Evolutionary conservation across 2,797 vertebrate species (phyloP), one percentile per base, ranked within the genome.

Genomic region (Apogon hyalosoma): DNA sequence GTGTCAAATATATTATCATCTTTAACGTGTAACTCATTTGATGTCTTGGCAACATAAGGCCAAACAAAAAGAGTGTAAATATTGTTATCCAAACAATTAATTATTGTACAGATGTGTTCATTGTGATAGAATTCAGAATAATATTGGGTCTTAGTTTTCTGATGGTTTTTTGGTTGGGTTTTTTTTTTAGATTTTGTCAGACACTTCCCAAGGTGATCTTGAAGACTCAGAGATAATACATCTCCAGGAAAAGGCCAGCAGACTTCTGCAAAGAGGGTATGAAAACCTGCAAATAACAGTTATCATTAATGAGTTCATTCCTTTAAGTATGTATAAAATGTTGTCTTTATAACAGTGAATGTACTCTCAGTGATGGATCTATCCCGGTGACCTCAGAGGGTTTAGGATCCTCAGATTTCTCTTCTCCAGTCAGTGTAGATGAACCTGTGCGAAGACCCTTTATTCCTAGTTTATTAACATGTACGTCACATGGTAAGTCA

Each of bases 251-350:
- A 91, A 84, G 69, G 95, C 95, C 18, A 69, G 71, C 50, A 91
- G 68, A 62, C 92, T 96, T 60, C 83, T 97, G 42, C 88, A 93
- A 49, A 93, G 79, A 84, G 95, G 94, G 96, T 96, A 83, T 63
- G 47, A 54, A 33, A 6, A 65, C 24, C 1, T 57, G 6, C 4
- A 1, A 31, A 9, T 56, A 45, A 39, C 16, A 56, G 8, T 21
- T 31, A 33, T 48, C 10, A 60, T 24, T 5, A 41, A 16, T 67
- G 0, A 41, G 40, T 55, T 1, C 0, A 24, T 33, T 58, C 3
- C 7, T 54, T 33, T 0, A 55, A 5, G 18, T 65, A 12, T 55
- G 38, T 55, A 8, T 41, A 46, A 72, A 33, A 39, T 63, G 14
- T 38, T 69, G 2, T 69, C 12, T 82, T 38, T 74, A 14, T 59